These are phyloP conservation scores for Todiramphus saurophagus DNA, from an alignment of 2,113 vertebrate genomes.

Conservation along the genomic window DNA sequence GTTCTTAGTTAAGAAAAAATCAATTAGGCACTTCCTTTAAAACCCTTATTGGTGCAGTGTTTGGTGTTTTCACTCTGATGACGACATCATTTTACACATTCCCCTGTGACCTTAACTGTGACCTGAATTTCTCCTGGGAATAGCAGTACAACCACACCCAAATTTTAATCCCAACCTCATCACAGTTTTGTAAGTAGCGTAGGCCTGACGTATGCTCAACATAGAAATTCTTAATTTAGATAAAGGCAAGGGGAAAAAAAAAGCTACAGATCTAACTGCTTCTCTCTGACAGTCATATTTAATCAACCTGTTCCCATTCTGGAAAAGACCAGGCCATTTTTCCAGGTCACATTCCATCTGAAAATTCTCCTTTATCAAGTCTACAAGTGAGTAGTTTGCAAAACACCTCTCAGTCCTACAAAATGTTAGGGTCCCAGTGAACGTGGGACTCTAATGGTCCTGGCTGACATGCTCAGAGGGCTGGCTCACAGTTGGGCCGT, in stretches of 20 bases:
- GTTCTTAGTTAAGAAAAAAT: background rate
- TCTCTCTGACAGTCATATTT: background rate
- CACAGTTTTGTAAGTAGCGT: background rate
- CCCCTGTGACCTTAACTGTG: background rate
- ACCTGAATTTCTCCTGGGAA: background rate
- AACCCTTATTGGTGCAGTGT: background rate
- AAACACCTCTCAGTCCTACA: background rate
- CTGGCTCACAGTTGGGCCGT: background rate
- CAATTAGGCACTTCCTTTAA: background rate
- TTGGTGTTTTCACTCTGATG: background rate
- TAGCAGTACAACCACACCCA: background rate
- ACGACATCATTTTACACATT: background rate
- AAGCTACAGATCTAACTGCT: background rate
- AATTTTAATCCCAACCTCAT: background rate
- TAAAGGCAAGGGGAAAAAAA: background rate
- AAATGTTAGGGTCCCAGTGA: background rate
- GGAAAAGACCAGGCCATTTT: background rate
- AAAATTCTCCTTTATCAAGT: background rate
- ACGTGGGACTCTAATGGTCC: accelerated
- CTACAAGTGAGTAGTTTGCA: accelerated
- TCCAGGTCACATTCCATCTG: background rate
- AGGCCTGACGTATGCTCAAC: background rate
- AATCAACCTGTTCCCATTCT: background rate
- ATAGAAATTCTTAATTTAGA: background rate
- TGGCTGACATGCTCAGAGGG: background rate